These are phyloP conservation scores for Lasioglossum albipes DNA, from an alignment of 1,140 invertebrate species.

Conservation along the genomic window DNA sequence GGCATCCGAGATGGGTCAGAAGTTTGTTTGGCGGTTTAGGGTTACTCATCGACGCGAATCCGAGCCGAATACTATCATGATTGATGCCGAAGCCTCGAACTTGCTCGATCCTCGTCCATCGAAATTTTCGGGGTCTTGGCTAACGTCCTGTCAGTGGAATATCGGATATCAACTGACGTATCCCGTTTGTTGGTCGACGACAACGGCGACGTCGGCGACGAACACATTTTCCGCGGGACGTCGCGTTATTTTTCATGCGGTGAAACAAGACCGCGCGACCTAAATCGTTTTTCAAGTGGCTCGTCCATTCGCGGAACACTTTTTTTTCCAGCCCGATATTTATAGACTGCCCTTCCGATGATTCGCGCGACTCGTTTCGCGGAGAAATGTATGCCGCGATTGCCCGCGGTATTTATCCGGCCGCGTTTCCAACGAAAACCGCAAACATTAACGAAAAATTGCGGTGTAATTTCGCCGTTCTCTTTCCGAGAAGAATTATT, in stretches of 20 bases:
- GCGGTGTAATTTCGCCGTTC: no score
- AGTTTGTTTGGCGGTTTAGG: conserved; percentile 48
- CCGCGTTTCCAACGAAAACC: no score
- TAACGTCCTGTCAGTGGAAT: not conserved
- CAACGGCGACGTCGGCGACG: not conserved
- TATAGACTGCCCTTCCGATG: not conserved
- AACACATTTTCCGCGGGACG: not conserved
- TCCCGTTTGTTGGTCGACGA: not conserved
- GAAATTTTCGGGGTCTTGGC: not conserved
- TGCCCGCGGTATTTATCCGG: not conserved
- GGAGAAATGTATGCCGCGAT: not conserved
- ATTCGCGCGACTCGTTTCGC: not conserved
- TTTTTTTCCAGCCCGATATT: not conserved
- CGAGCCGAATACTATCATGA: conserved; percentile 11
- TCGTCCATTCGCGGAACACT: not conserved
- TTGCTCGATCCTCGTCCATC: not conserved
- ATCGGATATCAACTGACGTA: conserved; percentile 42
- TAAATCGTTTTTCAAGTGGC: conserved; percentile 12
- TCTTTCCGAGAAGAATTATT: no score
- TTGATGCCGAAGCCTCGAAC: not conserved
- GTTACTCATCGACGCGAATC: conserved; percentile 43
- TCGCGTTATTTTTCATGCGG: not conserved
- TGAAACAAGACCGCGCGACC: conserved; percentile 3
- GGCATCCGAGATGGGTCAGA: not conserved
- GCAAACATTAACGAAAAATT: no score